Evolutionary conservation across 2,888 invertebrate genomes (phyloP).

Genomic region (Raillietiella orientalis): DNA sequence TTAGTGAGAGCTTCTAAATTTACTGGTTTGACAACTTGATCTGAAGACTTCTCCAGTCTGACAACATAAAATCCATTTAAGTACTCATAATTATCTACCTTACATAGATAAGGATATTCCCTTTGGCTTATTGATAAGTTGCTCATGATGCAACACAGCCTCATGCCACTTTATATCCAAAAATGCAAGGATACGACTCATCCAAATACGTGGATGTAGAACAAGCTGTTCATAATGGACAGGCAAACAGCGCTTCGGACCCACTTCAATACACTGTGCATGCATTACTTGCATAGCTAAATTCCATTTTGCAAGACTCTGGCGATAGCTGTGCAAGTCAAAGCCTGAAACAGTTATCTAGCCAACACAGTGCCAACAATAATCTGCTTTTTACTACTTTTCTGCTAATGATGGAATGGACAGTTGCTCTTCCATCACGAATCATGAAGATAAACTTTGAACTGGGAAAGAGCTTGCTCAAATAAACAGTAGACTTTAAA

Average conservation of each 20-base stretch:
- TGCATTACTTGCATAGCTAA: constrained; percentile 79
- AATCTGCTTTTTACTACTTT: too few relatives aligned
- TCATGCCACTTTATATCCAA: constrained; percentile 80
- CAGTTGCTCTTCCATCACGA: constrained; percentile 88
- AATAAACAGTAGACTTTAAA: constrained; percentile 78
- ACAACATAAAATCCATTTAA: constrained; percentile 10
- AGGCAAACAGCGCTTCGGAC: constrained; percentile 30
- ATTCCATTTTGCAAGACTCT: constrained; percentile 91
- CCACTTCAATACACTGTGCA: constrained; percentile 51
- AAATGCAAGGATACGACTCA: constrained; percentile 57
- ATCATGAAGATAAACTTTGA: constrained; percentile 95
- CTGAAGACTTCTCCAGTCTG: constrained; percentile 86
- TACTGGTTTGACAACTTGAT: constrained; percentile 93
- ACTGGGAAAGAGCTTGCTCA: constrained; percentile 80
- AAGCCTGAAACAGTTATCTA: constrained; percentile 61
- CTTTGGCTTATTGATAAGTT: constrained; percentile 76
- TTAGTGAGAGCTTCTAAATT: constrained; percentile 79
- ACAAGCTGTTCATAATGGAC: constrained; percentile 94
- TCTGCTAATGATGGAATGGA: constrained; percentile 87
- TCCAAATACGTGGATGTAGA: constrained; percentile 59
- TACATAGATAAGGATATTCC: constrained; percentile 84
- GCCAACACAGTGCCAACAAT: constrained; percentile 6
- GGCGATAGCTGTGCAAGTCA: constrained; percentile 67
- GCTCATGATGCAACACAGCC: constrained; percentile 85
- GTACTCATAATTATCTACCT: constrained; percentile 13